A percentile compares a stretch with the other conserved stretches of the same genome.
phyloP scores from a whole-genome alignment of 2,888 invertebrate species.

The Phasia obesa region DNA sequence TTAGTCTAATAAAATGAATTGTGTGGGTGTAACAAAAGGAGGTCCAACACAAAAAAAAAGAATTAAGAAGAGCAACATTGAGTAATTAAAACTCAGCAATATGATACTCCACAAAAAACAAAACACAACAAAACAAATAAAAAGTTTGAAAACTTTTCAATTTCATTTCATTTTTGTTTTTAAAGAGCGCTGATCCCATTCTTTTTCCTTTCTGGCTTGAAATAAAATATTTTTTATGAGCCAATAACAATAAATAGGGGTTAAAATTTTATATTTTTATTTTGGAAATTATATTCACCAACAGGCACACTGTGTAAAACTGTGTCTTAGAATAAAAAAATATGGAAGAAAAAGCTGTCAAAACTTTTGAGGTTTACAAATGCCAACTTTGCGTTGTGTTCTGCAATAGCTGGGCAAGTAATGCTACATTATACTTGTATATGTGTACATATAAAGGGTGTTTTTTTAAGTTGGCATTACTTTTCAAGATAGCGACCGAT shows the following conservation, averaged over 20 bases:
- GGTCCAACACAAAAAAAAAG: slow-evolving; percentile 34
- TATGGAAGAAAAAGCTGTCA: slow-evolving; percentile 1
- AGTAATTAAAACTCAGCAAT: slow-evolving; percentile 66
- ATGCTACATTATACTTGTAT: neutral
- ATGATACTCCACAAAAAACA: slow-evolving; percentile 18
- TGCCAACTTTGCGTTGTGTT: neutral
- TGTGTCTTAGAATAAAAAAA: neutral
- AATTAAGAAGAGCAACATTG: slow-evolving; percentile 58
- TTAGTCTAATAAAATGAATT: slow-evolving; percentile 68
- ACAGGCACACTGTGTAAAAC: neutral
- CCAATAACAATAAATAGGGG: slow-evolving; percentile 47
- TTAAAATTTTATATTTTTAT: slow-evolving; percentile 33
- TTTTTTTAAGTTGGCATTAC: neutral
- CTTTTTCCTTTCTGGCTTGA: slow-evolving; percentile 2
- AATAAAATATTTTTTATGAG: slow-evolving; percentile 52
- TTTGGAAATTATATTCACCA: neutral
- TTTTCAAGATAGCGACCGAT: too few species aligned
- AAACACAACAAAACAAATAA: slow-evolving; percentile 5
- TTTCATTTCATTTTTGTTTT: neutral
- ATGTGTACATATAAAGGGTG: neutral
- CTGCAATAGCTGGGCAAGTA: neutral
- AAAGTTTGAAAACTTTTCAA: slow-evolving; percentile 34
- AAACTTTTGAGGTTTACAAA: slow-evolving; percentile 32
- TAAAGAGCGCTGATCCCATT: neutral
- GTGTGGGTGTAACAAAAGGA: slow-evolving; percentile 56